These are phyloP conservation scores for Illadopsis cleaveri DNA, from an alignment of 2,113 vertebrate species.

Conservation along the genomic window DNA sequence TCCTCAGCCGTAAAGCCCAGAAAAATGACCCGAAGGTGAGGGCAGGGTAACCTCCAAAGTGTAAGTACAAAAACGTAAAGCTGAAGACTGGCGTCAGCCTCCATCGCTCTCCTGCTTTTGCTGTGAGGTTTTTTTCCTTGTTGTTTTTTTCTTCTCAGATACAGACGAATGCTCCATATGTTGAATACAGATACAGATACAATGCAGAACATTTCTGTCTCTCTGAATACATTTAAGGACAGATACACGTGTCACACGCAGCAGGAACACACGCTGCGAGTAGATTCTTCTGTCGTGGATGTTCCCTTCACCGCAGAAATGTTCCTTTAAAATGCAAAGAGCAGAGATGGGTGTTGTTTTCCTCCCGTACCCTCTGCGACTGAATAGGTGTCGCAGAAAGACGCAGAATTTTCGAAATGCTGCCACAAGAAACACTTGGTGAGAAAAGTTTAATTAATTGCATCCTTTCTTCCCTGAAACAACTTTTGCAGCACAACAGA, in stretches of 20 bases:
- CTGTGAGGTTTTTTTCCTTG: neutral
- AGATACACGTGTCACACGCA: neutral
- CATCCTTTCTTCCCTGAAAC: neutral
- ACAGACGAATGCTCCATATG: constrained; percentile 8
- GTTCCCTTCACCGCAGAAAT: neutral
- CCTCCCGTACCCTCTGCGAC: neutral
- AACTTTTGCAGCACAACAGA: neutral
- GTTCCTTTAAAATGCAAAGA: neutral
- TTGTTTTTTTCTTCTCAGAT: neutral
- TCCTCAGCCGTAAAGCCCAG: neutral
- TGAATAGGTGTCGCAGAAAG: neutral
- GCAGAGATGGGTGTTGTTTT: neutral
- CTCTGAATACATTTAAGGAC: neutral
- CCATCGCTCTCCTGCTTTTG: neutral
- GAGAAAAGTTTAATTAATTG: neutral
- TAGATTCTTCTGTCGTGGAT: neutral
- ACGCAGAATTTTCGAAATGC: neutral
- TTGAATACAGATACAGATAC: neutral
- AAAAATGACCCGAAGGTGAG: neutral
- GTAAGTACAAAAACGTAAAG: neutral
- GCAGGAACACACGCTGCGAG: neutral
- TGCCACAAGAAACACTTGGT: neutral
- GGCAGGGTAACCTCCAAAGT: neutral
- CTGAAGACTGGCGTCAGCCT: neutral
- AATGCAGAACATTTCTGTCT: neutral